Base-by-base conservation (phyloP, 2,113 vertebrate genomes). In the Phaethon lepturus region DNA sequence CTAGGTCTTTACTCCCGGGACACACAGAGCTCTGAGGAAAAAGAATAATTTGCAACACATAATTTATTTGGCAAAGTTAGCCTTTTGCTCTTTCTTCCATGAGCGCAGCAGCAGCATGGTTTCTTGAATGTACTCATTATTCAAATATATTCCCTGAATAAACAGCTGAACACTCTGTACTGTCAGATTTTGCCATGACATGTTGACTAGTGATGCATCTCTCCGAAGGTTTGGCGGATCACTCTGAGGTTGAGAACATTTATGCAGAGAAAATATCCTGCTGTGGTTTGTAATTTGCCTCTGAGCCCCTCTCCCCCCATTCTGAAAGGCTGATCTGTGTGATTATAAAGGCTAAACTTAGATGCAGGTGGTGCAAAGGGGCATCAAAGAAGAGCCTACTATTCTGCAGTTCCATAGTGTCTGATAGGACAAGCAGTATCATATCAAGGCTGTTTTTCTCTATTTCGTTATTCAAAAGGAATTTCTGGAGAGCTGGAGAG, bases 121-220 rank as follows among this genome's bases (percentile, higher is more conserved):
- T 92, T 93, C 88, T 92, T 93, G 64, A 97, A 95, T 17, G 9
- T 67, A 86, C 16, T 92, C 49, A 83, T 94, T 96, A 96, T 94
- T 92, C 88, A 92, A 92, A 95, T 86, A 75, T 44, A 95, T 86
- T 95, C 82, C 74, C 38, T 92, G 88, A 96, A 94, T 83, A 95
- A 95, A 88, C 59, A 93, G 68, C 55, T 1, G 7, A 93, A 92
- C 23, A n/a, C 82, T 92, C 94, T 89, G 68, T 84, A 80, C 88
- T 95, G 92, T 93, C 88, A 90, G 75, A 78, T 90, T 95, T 93
- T 95, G 90, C 92, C 72, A 74, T 86, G 88, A 92, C 62, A 50
- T 80, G 81, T 86, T 94, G 92, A 93, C 78, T 86, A 53, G 82
- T 77, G 83, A 88, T 84, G 88, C 86, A 45, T 92, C 76, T 93